phyloP scores from a whole-genome alignment of 2,113 vertebrate species.

The Formicarius rufipectus region DNA sequence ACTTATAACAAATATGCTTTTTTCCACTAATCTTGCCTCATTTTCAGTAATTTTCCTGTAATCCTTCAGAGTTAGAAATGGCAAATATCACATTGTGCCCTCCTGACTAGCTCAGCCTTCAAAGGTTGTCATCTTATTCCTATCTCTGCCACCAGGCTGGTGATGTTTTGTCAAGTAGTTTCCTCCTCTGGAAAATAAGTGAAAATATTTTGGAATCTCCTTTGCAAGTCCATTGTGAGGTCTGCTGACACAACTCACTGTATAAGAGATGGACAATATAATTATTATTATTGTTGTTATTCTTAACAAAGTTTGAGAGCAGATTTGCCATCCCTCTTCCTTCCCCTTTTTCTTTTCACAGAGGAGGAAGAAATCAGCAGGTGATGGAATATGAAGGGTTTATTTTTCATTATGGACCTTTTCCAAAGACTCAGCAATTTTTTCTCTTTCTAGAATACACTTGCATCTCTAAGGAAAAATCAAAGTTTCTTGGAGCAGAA shows the following conservation, averaged over 20 bases:
- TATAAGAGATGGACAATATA: neutral
- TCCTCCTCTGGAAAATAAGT: conserved; percentile 11
- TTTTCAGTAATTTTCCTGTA: conserved; percentile 12
- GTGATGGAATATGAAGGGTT: neutral
- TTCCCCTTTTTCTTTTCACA: neutral
- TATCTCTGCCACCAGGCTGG: conserved; percentile 4
- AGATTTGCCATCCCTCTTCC: neutral
- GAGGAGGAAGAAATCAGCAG: conserved; percentile 33
- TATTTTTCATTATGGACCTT: conserved; percentile 12
- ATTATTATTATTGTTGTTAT: neutral
- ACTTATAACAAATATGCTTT: neutral
- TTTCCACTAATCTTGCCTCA: neutral
- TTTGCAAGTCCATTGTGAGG: neutral
- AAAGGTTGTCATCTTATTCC: neutral
- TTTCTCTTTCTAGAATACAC: conserved; percentile 3
- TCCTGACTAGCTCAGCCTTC: neutral
- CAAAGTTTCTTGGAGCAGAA: neutral
- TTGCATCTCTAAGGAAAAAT: neutral
- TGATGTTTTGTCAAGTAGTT: neutral
- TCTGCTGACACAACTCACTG: neutral
- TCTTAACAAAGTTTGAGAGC: neutral
- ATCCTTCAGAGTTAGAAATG: neutral
- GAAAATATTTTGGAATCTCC: neutral
- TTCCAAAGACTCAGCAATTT: neutral
- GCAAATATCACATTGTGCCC: neutral